Evolutionary conservation across 2,888 invertebrate genomes (phyloP), one percentile per base, ranked within the genome.

Genomic region (Villa cingulata): DNA sequence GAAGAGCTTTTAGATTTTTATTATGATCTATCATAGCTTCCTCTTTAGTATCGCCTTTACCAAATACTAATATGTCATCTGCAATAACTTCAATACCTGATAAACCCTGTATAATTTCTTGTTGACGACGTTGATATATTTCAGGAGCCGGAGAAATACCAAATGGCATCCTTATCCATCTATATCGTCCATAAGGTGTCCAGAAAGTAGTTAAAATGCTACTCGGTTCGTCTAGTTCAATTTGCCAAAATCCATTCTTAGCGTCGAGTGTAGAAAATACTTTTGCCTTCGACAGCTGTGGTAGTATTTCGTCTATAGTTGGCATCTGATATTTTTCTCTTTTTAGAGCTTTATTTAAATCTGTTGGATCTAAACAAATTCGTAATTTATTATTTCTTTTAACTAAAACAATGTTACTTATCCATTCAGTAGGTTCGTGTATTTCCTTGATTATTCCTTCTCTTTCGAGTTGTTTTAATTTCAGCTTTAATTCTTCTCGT

Each of bases 181-280:
- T 36, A 20, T 52, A 53, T n/a, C 49, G 42, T 4, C 43, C 44
- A 29, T 43, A 49, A 5, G 46, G 48, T 6, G 48, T 45, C 55
- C 62, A 54, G 40, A 56, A 57, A 48, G 34, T 59, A 58, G 51
- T 57, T 55, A 20, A 54, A 55, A 12, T 63, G 64, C 51, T 63
- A 61, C 44, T 57, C 57, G n/a, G 63, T 67, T 50, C 58, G 40
- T 44, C 43, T 37, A 47, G 39, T 27, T 34, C 23, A n/a, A 44
- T 17, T 41, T 42, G 51, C 51, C 51, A 54, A 53, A 52, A 55
- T 48, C 29, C 53, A n/a, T n/a, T n/a, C n/a, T n/a, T n/a, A n/a
- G n/a, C n/a, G n/a, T n/a, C n/a, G n/a, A n/a, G n/a, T n/a, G n/a
- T n/a, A n/a, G n/a, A n/a, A n/a, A n/a, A n/a, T n/a, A n/a, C n/a